These are phyloP conservation scores for Macrochelys suwanniensis DNA, from an alignment of 2,797 vertebrate genomes.

Conservation along the genomic window DNA sequence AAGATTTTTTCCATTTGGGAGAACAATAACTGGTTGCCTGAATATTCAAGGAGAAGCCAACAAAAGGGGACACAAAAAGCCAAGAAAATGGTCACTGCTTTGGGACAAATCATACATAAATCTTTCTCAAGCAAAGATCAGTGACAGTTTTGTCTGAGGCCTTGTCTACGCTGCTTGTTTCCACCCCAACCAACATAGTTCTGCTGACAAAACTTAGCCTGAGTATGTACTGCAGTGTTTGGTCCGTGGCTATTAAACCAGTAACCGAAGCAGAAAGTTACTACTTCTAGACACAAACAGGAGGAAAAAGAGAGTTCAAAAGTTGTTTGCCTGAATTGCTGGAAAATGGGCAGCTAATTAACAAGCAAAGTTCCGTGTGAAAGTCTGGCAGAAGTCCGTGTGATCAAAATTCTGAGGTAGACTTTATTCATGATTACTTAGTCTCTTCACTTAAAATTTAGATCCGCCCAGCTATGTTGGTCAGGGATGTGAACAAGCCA, in stretches of 20 bases:
- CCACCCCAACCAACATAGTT: no score
- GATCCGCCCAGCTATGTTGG: no score
- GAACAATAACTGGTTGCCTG: background rate
- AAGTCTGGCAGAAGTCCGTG: constrained; percentile 16
- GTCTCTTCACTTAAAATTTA: no score
- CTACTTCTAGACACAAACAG: constrained; percentile 57
- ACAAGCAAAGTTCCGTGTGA: constrained; percentile 53
- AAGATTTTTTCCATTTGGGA: background rate
- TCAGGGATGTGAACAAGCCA: no score
- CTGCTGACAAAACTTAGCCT: no score
- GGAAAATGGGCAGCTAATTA: constrained; percentile 57
- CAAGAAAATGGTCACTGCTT: background rate
- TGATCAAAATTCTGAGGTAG: constrained; percentile 1
- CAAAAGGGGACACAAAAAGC: background rate
- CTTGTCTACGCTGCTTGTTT: no score
- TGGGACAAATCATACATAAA: no score
- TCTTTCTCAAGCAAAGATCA: constrained; percentile 28
- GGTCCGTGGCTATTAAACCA: constrained; percentile 43
- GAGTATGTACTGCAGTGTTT: background rate
- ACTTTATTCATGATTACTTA: constrained; percentile 18
- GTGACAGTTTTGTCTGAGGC: background rate
- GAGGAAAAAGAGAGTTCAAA: background rate
- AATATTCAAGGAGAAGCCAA: background rate
- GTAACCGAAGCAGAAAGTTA: constrained; percentile 69
- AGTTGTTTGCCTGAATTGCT: constrained; percentile 69